phyloP scores from a whole-genome alignment of 2,888 invertebrate species.

The Leistus spinibarbis region DNA sequence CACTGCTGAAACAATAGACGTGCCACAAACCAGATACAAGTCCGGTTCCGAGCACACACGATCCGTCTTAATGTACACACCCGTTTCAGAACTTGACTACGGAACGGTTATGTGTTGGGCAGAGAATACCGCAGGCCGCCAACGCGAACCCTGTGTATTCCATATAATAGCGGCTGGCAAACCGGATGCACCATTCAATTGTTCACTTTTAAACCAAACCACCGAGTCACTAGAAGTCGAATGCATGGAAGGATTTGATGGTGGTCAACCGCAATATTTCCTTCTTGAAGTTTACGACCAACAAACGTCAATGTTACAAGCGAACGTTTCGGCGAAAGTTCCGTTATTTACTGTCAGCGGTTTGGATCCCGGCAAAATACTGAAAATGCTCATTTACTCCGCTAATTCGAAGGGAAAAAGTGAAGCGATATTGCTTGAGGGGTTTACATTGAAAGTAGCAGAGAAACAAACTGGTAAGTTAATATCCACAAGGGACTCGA shows the following conservation, averaged over 20 bases:
- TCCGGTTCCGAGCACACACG: slow-evolving; percentile 60
- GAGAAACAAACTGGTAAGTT: slow-evolving; percentile 77
- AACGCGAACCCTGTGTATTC: slow-evolving; percentile 75
- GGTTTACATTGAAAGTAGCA: slow-evolving; percentile 75
- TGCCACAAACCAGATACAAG: slow-evolving; percentile 71
- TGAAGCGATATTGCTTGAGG: slow-evolving; percentile 71
- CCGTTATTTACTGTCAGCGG: slow-evolving; percentile 79
- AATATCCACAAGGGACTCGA: background rate
- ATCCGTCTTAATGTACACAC: slow-evolving; percentile 77
- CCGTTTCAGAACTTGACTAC: slow-evolving; percentile 76
- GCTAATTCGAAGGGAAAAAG: slow-evolving; percentile 84
- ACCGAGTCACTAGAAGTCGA: slow-evolving; percentile 76
- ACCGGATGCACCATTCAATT: slow-evolving; percentile 79
- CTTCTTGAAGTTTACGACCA: slow-evolving; percentile 76
- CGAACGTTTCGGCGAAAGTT: slow-evolving; percentile 72
- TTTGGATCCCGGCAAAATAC: slow-evolving; percentile 77
- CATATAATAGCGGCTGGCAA: slow-evolving; percentile 77
- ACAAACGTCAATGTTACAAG: slow-evolving; percentile 65
- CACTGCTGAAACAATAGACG: slow-evolving; percentile 79
- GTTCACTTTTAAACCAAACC: slow-evolving; percentile 78
- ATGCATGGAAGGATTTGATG: slow-evolving; percentile 77
- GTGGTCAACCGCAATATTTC: slow-evolving; percentile 76
- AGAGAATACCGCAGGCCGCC: slow-evolving; percentile 73
- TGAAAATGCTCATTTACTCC: slow-evolving; percentile 81
- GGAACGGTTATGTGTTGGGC: slow-evolving; percentile 79